Evolutionary conservation across 2,888 invertebrate species (phyloP).

Genomic region (Cremastobaeus sp.): DNA sequence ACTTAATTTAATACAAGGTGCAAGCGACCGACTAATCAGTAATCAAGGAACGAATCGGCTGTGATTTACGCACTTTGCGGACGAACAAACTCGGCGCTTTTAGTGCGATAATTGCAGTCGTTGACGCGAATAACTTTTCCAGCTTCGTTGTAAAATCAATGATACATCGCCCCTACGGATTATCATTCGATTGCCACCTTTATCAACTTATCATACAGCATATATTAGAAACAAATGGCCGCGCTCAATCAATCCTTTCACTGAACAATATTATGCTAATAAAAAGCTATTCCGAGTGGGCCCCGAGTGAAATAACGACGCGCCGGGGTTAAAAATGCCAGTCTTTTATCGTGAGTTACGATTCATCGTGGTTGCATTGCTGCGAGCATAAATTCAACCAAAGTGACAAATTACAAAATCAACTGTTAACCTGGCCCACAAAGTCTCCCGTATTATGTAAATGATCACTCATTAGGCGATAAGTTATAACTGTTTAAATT

Average conservation of each 20-base stretch:
- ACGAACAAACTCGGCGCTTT: too few relatives aligned
- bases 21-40: too few relatives aligned
- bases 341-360: conserved; percentile 33
- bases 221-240: conserved; percentile 1
- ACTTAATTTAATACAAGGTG: too few relatives aligned
- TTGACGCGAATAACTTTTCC: conserved; percentile 9
- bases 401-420: conserved; percentile 39
- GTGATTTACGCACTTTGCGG: too few relatives aligned
- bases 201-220: conserved; percentile 6
- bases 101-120: conserved; percentile 1
- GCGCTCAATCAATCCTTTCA: conserved; percentile 33
- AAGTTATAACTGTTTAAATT: conserved; percentile 41
- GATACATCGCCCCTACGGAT: conserved; percentile 7
- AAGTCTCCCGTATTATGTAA: conserved; percentile 24
- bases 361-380: conserved; percentile 23
- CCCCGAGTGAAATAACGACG: conserved; percentile 10
- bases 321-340: conserved; percentile 15
- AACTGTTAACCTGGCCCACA: conserved; percentile 15
- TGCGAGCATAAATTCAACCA: conserved; percentile 23
- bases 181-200: conserved; percentile 6
- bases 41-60: too few relatives aligned
- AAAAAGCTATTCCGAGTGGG: conserved; percentile 24
- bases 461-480: conserved; percentile 28
- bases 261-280: conserved; percentile 29
- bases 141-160: conserved; percentile 8